Base-by-base conservation (phyloP, 2,797 vertebrate genomes). In the Urocyon cinereoargenteus region DNA sequence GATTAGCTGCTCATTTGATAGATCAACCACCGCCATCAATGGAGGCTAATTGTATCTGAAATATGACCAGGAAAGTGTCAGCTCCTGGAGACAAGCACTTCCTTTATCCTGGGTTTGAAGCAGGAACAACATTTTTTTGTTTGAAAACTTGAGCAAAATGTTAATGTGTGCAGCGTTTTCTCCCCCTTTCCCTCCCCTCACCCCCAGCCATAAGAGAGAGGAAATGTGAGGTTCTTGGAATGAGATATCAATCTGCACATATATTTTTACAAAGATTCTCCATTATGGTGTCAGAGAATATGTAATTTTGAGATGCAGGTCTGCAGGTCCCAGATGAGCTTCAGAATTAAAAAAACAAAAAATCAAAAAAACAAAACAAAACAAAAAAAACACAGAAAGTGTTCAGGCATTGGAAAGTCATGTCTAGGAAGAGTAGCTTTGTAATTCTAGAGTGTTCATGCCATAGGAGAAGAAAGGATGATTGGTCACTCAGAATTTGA, bases 1-100 rank as follows among this genome's bases (percentile, higher is more conserved):
- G 98, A 98, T 98, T 98, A 98, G 98, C 96, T 95, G 88, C 93
- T 98, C 93, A 91, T 97, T 83, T 82, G 98, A 98, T 98, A 98
- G 98, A 98, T 97, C 98, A 98, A 95, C 97, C 97, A 98, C 96
- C 97, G 88, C 95, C 97, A 95, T 98, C 94, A 91, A 97, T 96
- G 97, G 93, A 83, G 97, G 96, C 98, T 98, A 98, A 98, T 98
- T 98, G 98, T 98, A 98, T 97, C 97, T 97, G 94, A 91, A 97
- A 81, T 97, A 96, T 83, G 95, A 97, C 95, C 87, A 92, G 51
- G 83, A 93, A 98, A 66, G 15, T 93, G 98, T 96, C 86, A 95
- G 86, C 91, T 94, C 92, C 94, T 68, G 95, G 86, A 96, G 92
- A 94, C 93, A 77, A 97, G 94, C 82, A 59, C 92, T 97, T 96